phyloP scores from a whole-genome alignment of 2,113 vertebrate genomes.

The Prolemur simus region DNA sequence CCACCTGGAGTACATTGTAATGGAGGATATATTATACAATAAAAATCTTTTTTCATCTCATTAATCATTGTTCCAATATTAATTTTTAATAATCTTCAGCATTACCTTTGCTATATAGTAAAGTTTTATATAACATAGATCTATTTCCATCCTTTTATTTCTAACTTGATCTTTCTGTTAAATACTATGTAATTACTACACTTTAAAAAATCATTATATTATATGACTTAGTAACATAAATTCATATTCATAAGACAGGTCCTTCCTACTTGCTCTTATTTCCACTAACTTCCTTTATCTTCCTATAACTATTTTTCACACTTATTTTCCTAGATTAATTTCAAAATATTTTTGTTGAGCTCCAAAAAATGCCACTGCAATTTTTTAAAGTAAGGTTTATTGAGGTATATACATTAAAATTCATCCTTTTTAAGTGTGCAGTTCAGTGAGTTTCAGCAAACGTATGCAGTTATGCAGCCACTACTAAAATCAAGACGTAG shows the following conservation, averaged over 20 bases:
- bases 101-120: background rate
- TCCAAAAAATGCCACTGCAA: background rate
- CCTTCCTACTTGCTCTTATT: background rate
- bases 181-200: background rate
- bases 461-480: background rate
- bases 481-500: background rate
- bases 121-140: background rate
- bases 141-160: background rate
- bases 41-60: background rate
- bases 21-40: background rate
- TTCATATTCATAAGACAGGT: background rate
- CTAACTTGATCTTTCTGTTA: background rate
- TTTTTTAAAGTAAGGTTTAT: background rate
- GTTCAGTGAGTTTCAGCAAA: background rate
- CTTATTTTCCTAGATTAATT: constrained; percentile 2
- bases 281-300: background rate
- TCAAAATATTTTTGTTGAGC: background rate
- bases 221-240: background rate
- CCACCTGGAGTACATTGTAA: background rate
- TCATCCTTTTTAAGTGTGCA: background rate
- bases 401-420: background rate
- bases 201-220: background rate
- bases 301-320: background rate
- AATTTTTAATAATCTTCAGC: background rate
- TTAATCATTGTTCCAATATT: background rate